Base-by-base conservation (phyloP, 2,888 invertebrate species). In the Lasius fuliginosus region DNA sequence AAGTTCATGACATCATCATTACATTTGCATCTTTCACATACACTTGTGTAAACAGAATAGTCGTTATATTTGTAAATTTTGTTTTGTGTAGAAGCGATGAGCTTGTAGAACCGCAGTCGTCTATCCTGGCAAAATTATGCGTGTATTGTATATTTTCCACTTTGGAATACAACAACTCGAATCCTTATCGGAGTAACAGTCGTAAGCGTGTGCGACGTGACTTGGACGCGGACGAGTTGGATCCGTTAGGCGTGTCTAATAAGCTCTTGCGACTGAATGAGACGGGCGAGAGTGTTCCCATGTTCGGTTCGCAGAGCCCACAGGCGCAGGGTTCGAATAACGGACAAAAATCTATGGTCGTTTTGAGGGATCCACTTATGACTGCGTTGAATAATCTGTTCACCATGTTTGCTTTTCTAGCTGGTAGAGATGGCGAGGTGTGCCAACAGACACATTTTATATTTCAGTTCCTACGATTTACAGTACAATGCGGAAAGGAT, bases 391-490 rank as follows among this genome's bases (percentile, higher is more conserved):
- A 97, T 85, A 96, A 96, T 85, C 95, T 98, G n/a, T 97, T 97
- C 90, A 96, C 96, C 84, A 96, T 97, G 46, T 97, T 98, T 91
- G 96, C 97, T 42, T 96, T 97, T 89, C 95, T 97, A 74, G 97
- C 96, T 62, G 96, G 96, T 1, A 96, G 96, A 91, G 97, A 97
- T 82, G 97, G 98, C n/a, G 97, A 97, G 91, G 96, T 98, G 0
- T 97, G 98, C 0, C 98, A 98, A 74, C 98, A 98, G 93, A 97
- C 98, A 0, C 97, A 98, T 93, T 98, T 98, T 93, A 97, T 98
- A 81, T 96, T 97, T 90, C 97, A 98, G 92, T 97, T 98, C 92
- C 95, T 98, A 53, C 96, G 97, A 73, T 96, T 97, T 86, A 96
- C 97, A 67, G 98, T 98, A 0, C 97, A 97, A 90, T 97, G 97